A percentile compares a stretch with the other conserved stretches of the same genome.
Evolutionary conservation across 2,113 vertebrate genomes (phyloP).

Genomic region (Ptyas mucosa): DNA sequence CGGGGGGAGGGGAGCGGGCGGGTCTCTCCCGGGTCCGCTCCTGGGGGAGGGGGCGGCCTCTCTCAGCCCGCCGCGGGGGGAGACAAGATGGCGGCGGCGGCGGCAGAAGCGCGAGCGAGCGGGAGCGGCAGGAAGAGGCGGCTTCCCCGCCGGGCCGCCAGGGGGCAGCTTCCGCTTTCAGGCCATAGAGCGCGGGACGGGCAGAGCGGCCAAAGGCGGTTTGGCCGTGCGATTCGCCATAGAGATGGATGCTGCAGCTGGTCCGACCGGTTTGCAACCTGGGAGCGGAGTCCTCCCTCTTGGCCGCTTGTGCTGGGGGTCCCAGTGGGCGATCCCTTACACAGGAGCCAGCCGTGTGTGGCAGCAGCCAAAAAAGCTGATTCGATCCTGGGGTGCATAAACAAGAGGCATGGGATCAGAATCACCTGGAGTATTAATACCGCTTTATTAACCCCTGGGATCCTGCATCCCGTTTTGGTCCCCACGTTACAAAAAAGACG

Average conservation of each 20-base stretch:
- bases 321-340: too few relatives aligned
- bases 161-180: slow-evolving; percentile 2
- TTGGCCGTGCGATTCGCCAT: background rate
- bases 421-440: too few relatives aligned
- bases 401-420: too few relatives aligned
- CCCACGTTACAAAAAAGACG: too few relatives aligned
- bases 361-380: too few relatives aligned
- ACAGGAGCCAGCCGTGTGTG: too few relatives aligned
- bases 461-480: too few relatives aligned
- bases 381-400: too few relatives aligned
- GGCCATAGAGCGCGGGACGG: background rate
- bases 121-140: background rate
- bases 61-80: slow-evolving; percentile 5
- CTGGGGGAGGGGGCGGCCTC: background rate
- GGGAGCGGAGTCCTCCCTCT: background rate
- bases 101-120: background rate
- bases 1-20: background rate
- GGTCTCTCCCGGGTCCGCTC: slow-evolving; percentile 9
- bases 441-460: too few relatives aligned
- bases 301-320: background rate
- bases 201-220: background rate
- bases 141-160: background rate
- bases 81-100: slow-evolving; percentile 14
- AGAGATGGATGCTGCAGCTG: background rate
- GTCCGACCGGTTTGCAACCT: background rate